Conservation (phyloP, 2,888 invertebrate species). For the Pseudanteris insignis region DNA sequence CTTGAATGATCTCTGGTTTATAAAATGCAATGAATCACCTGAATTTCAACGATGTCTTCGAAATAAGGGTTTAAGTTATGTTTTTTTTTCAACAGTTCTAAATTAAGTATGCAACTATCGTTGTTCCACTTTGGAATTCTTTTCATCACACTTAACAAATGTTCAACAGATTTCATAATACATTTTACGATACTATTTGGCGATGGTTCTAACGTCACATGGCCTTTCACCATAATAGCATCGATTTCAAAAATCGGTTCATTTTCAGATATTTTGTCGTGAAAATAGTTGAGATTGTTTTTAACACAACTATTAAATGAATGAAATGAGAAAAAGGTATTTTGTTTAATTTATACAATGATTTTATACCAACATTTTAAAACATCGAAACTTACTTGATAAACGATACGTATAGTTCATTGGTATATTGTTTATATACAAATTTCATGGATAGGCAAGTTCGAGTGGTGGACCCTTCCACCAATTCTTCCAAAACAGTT, state of each 20-base stretch:
- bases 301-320: constrained; percentile 51
- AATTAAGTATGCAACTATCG: constrained; percentile 80
- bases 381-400: constrained; percentile 23
- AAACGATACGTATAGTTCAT: constrained; percentile 73
- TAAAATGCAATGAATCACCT: constrained; percentile 65
- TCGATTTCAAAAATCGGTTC: constrained; percentile 82
- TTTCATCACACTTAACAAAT: constrained; percentile 81
- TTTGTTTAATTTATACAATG: neutral
- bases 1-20: neutral
- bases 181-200: constrained; percentile 81
- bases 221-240: constrained; percentile 77
- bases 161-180: constrained; percentile 78
- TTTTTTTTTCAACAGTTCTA: constrained; percentile 71
- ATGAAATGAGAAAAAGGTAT: neutral
- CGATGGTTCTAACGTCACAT: constrained; percentile 80
- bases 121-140: constrained; percentile 87
- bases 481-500: constrained; percentile 85
- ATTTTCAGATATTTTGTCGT: constrained; percentile 69
- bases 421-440: constrained; percentile 86
- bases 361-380: neutral
- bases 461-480: constrained; percentile 82
- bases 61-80: constrained; percentile 79
- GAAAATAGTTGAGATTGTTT: constrained; percentile 77
- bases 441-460: constrained; percentile 76
- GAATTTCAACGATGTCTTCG: constrained; percentile 74